Evolutionary conservation across 2,888 invertebrate species (phyloP).

Genomic region (Caenorhabditis sp.): DNA sequence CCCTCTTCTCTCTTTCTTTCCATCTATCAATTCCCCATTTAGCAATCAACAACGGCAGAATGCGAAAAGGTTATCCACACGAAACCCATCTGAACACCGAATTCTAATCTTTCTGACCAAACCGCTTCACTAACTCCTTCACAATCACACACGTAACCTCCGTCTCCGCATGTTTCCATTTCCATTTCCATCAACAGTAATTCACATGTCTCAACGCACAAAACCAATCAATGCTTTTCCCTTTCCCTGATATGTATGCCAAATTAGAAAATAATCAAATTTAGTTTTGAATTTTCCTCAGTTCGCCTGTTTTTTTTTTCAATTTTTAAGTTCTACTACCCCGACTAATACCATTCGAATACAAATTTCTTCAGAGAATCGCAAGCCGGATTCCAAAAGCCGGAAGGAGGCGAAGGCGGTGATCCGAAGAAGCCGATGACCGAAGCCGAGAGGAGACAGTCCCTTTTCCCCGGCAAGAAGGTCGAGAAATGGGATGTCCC

Average conservation of each 20-base stretch:
- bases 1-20: slow-evolving; percentile 1
- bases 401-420: slow-evolving; percentile 37
- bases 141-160: slow-evolving; percentile 33
- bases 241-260: too few relatives aligned
- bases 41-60: slow-evolving; percentile 53
- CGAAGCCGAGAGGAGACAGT: slow-evolving; percentile 74
- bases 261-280: slow-evolving; percentile 3
- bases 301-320: neutral
- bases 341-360: too few relatives aligned
- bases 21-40: slow-evolving; percentile 35
- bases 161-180: slow-evolving; percentile 21
- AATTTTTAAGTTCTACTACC: slow-evolving; percentile 1
- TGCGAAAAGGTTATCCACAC: slow-evolving; percentile 50
- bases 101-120: slow-evolving; percentile 2
- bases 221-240: slow-evolving; percentile 23
- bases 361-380: slow-evolving; percentile 65
- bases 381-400: slow-evolving; percentile 61
- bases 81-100: neutral
- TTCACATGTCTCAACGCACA: slow-evolving; percentile 45
- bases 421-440: slow-evolving; percentile 64
- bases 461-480: slow-evolving; percentile 81
- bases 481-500: slow-evolving; percentile 81
- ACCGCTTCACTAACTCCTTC: slow-evolving; percentile 31
- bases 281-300: slow-evolving; percentile 47
- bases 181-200: slow-evolving; percentile 23